phyloP scores from a whole-genome alignment of 2,888 invertebrate genomes.

The Caprella mutica region DNA sequence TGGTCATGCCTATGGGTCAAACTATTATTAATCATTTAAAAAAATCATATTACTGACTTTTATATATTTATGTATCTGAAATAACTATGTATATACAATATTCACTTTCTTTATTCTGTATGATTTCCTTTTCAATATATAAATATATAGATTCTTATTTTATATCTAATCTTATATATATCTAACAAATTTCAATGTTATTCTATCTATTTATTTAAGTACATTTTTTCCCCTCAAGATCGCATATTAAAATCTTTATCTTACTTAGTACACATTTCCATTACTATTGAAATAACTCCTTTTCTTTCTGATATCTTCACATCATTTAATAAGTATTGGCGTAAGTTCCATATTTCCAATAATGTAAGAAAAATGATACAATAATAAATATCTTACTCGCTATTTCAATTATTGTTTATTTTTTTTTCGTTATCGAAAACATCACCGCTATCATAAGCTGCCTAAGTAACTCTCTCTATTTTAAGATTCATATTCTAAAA shows the following conservation, averaged over 20 bases:
- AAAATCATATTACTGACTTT: not conserved
- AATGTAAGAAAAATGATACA: too few relatives aligned
- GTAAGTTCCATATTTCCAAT: too few relatives aligned
- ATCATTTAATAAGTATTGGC: too few relatives aligned
- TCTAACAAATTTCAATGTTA: not conserved
- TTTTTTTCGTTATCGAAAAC: too few relatives aligned
- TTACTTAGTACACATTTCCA: too few relatives aligned
- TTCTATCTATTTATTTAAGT: slow-evolving; percentile 8
- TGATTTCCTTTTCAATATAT: not conserved
- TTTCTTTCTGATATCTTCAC: not conserved
- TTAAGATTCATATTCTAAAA: too few relatives aligned
- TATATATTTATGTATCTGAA: not conserved
- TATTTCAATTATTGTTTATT: not conserved
- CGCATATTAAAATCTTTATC: not conserved
- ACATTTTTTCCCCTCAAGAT: not conserved
- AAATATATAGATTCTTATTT: not conserved
- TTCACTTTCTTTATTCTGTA: not conserved
- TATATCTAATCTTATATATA: not conserved
- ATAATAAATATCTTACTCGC: not conserved
- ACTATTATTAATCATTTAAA: not conserved
- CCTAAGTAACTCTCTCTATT: too few relatives aligned
- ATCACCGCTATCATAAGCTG: too few relatives aligned
- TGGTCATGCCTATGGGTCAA: not conserved
- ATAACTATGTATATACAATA: not conserved
- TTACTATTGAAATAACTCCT: not conserved